These are phyloP conservation scores for Siniperca knerii DNA, from an alignment of 2,113 vertebrate species.

Conservation along the genomic window DNA sequence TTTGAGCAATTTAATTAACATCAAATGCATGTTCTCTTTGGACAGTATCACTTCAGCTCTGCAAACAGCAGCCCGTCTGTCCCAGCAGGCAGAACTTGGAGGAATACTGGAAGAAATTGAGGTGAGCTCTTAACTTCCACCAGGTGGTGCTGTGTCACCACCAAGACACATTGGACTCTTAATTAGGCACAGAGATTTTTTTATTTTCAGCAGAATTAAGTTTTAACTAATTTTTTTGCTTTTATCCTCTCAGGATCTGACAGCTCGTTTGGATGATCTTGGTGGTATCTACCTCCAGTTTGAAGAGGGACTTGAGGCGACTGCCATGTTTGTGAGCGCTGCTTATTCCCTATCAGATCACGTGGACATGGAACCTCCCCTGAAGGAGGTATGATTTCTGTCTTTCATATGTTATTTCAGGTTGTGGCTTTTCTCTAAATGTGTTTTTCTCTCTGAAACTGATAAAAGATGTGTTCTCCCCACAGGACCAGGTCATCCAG, in stretches of 20 bases:
- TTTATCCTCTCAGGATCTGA: constrained; percentile 89
- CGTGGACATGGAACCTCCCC: constrained; percentile 91
- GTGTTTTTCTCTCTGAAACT: neutral
- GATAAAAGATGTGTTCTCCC: neutral
- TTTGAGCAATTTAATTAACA: neutral
- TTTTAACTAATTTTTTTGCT: neutral
- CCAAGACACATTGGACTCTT: neutral
- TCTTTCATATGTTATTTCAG: neutral
- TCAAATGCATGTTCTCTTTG: constrained; percentile 16
- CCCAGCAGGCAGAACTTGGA: constrained; percentile 94
- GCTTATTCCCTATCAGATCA: constrained; percentile 95
- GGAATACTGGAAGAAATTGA: constrained; percentile 97
- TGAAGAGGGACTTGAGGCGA: constrained; percentile 97
- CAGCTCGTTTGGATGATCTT: constrained; percentile 95
- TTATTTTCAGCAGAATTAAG: neutral
- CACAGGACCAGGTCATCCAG: constrained; percentile 96
- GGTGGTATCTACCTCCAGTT: constrained; percentile 97
- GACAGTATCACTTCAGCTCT: constrained; percentile 92
- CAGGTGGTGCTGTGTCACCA: constrained; percentile 56
- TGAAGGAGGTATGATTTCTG: constrained; percentile 90
- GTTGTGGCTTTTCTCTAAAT: neutral
- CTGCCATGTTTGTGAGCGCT: constrained; percentile 93
- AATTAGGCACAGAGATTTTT: neutral
- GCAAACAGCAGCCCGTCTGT: constrained; percentile 92
- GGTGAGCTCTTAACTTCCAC: constrained; percentile 80